Conservation (phyloP, 2,797 vertebrate species). For the Microctenopoma stevenorrisi region DNA sequence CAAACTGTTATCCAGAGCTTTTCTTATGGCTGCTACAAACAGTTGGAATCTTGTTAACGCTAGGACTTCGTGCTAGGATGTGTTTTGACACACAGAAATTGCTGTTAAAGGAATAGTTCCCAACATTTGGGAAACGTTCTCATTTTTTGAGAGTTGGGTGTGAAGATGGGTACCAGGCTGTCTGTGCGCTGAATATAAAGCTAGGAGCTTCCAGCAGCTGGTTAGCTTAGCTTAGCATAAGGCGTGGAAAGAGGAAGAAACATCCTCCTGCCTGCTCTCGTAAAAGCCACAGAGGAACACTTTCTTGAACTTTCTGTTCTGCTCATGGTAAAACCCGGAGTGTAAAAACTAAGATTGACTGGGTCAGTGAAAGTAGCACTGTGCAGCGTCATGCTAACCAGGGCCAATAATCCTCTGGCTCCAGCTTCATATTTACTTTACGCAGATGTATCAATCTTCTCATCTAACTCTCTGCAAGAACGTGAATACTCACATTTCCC, state of each 20-base stretch:
- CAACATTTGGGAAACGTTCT: conserved; percentile 11
- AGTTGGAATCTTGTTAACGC: conserved; percentile 36
- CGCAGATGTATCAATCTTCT: background rate
- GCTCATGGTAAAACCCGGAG: background rate
- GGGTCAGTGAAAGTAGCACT: background rate
- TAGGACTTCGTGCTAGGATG: conserved; percentile 8
- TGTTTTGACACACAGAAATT: conserved; percentile 24
- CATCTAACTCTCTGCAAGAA: conserved; percentile 3
- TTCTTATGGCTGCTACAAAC: conserved; percentile 64
- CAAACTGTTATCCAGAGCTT: conserved; percentile 67
- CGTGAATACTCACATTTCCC: conserved; percentile 9
- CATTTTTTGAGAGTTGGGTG: background rate
- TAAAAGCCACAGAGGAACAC: conserved; percentile 5
- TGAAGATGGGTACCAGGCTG: background rate
- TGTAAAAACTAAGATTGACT: background rate
- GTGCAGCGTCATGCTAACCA: conserved; percentile 1
- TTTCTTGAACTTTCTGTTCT: background rate
- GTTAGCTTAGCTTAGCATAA: conserved; percentile 2
- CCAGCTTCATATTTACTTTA: background rate
- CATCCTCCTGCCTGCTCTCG: background rate
- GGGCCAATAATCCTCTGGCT: background rate
- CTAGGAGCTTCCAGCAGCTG: background rate
- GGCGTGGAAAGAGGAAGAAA: background rate
- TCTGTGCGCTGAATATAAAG: background rate
- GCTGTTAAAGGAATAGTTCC: conserved; percentile 27